These are phyloP conservation scores for Etheostoma perlongum DNA, from an alignment of 2,797 vertebrate species.

Conservation along the genomic window DNA sequence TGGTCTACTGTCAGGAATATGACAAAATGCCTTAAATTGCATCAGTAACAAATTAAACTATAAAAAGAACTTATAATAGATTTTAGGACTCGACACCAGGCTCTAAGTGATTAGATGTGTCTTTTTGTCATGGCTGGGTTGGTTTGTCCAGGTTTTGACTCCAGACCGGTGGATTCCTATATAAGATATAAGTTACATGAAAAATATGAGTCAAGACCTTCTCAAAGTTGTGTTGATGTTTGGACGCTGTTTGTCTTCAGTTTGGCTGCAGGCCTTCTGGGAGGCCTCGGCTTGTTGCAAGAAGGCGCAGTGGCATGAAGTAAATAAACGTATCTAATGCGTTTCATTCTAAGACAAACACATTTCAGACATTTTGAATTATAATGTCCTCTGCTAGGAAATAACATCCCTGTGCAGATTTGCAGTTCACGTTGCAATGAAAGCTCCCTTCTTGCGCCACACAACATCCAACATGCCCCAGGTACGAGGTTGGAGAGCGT, in stretches of 20 bases:
- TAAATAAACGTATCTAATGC: not conserved
- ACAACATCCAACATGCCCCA: not conserved
- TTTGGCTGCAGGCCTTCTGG: slow-evolving; percentile 13
- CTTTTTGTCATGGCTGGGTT: not conserved
- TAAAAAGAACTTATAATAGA: not conserved
- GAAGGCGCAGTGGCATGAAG: not conserved
- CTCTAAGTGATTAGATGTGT: not conserved
- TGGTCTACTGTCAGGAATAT: not conserved
- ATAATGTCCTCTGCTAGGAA: not conserved
- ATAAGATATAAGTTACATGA: no score
- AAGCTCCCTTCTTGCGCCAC: not conserved
- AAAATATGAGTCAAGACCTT: not conserved
- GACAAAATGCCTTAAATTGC: not conserved
- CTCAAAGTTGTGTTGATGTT: not conserved
- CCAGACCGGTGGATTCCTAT: slow-evolving; percentile 15
- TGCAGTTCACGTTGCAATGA: not conserved
- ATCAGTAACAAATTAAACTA: not conserved
- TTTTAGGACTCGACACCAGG: not conserved
- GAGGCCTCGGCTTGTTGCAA: slow-evolving; percentile 27
- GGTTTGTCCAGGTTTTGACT: slow-evolving; percentile 30
- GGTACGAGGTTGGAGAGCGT: not conserved
- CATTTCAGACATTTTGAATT: not conserved
- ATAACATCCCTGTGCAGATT: not conserved
- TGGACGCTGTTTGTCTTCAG: not conserved
- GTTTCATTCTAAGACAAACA: not conserved